A percentile compares a stretch with the other conserved stretches of the same genome.
Evolutionary conservation across 2,888 invertebrate genomes (phyloP).

Genomic region (Theodoxus fluviatilis): DNA sequence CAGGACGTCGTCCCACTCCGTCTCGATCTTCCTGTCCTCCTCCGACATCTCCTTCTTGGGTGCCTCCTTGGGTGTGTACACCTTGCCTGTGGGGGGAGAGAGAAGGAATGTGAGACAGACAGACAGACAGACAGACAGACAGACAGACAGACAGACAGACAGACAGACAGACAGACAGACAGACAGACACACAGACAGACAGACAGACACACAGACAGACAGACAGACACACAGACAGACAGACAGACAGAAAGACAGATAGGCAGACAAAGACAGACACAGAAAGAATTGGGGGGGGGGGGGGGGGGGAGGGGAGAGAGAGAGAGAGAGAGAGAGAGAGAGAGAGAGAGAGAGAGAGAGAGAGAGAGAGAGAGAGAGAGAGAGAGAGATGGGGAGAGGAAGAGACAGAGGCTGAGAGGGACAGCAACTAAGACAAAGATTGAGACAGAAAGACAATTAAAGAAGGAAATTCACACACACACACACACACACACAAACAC

Average conservation of each 20-base stretch:
- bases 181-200: not conserved
- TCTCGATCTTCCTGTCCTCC: slow-evolving; percentile 50
- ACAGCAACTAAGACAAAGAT: not conserved
- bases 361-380: not conserved
- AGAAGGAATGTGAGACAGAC: not conserved
- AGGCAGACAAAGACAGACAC: not conserved
- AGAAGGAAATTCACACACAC: too few species aligned
- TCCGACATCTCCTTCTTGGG: slow-evolving; percentile 40
- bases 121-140: not conserved
- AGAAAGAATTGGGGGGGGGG: not conserved
- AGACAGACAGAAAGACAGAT: not conserved
- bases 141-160: not conserved
- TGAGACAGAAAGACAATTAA: too few species aligned
- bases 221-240: not conserved
- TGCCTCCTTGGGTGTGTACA: slow-evolving; percentile 65
- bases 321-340: not conserved
- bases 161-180: not conserved
- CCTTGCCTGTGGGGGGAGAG: slow-evolving; percentile 58
- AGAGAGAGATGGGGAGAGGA: not conserved
- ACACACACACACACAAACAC: too few species aligned
- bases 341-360: not conserved
- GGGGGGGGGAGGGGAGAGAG: not conserved
- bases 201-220: not conserved
- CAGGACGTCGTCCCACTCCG: slow-evolving; percentile 65
- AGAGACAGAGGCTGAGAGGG: not conserved